These are phyloP conservation scores for Kryptopterus vitreolus DNA, from an alignment of 2,797 vertebrate genomes.

Conservation along the genomic window DNA sequence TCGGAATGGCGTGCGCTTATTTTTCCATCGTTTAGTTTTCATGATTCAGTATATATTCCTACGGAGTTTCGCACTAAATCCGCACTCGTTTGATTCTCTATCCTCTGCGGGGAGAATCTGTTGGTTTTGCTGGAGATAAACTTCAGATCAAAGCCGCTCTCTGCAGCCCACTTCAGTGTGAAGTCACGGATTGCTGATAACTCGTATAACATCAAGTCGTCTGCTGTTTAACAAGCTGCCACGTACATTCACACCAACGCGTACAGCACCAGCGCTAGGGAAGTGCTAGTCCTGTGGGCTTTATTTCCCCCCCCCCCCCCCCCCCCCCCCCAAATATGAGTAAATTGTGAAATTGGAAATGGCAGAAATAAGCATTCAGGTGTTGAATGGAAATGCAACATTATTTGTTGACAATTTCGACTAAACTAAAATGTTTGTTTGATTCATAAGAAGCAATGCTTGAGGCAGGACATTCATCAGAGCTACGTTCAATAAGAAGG, in stretches of 20 bases:
- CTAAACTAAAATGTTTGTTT: neutral
- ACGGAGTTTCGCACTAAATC: constrained; percentile 19
- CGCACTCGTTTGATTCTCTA: constrained; percentile 8
- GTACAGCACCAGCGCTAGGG: constrained; percentile 10
- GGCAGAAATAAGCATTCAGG: constrained; percentile 5
- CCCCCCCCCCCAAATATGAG: neutral
- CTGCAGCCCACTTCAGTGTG: constrained; percentile 22
- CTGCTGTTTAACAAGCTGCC: constrained; percentile 24
- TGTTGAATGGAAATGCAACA: neutral
- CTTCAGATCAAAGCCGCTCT: constrained; percentile 40
- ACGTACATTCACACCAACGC: constrained; percentile 12
- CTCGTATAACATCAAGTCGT: constrained; percentile 24
- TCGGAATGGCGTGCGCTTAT: constrained; percentile 3
- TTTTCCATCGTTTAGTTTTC: neutral
- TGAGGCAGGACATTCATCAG: constrained; percentile 1
- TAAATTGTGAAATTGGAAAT: neutral
- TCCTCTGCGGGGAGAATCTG: constrained; percentile 33
- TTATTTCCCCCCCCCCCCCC: neutral
- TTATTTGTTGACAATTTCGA: neutral
- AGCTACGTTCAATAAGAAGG: neutral
- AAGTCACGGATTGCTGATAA: constrained; percentile 43
- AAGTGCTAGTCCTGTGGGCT: neutral
- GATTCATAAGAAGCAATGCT: constrained; percentile 1
- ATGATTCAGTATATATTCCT: constrained; percentile 23
- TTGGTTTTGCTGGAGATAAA: constrained; percentile 47